Percentiles rank a stretch among this genome's conserved stretches.
Evolutionary conservation across 2,113 vertebrate genomes (phyloP).

Genomic region (Balaenoptera acutorostrata): DNA sequence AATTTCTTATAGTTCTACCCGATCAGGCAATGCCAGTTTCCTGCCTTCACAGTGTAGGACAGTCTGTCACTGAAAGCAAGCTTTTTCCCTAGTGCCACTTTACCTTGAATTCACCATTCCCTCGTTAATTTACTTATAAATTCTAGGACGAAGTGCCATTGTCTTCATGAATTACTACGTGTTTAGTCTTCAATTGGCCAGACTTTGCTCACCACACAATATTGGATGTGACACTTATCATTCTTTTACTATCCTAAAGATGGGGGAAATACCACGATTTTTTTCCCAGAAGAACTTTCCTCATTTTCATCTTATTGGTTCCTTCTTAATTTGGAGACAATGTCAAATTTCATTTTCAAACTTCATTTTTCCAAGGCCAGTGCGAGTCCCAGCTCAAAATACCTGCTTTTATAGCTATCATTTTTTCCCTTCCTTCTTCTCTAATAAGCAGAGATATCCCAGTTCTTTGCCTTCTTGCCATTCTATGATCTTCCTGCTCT

Average conservation of each 20-base stretch:
- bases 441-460: background rate
- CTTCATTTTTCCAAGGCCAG: background rate
- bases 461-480: background rate
- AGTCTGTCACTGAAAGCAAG: background rate
- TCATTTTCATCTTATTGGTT: background rate
- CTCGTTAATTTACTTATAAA: background rate
- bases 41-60: background rate
- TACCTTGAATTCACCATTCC: background rate
- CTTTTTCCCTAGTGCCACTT: background rate
- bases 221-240: background rate
- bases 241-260: background rate
- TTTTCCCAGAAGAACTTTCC: background rate
- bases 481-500: background rate
- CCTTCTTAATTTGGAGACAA: background rate
- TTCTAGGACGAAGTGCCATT: background rate
- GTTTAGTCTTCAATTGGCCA: background rate
- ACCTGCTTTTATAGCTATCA: background rate
- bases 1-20: background rate
- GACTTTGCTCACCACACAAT: background rate
- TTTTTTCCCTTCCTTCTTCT: background rate
- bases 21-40: slow-evolving; percentile 25
- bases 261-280: background rate
- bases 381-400: background rate
- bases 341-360: background rate
- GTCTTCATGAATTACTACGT: background rate